Evolutionary conservation across 2,888 invertebrate species (phyloP), one percentile per base, ranked within the genome.

Genomic region (Anticlea derivata): DNA sequence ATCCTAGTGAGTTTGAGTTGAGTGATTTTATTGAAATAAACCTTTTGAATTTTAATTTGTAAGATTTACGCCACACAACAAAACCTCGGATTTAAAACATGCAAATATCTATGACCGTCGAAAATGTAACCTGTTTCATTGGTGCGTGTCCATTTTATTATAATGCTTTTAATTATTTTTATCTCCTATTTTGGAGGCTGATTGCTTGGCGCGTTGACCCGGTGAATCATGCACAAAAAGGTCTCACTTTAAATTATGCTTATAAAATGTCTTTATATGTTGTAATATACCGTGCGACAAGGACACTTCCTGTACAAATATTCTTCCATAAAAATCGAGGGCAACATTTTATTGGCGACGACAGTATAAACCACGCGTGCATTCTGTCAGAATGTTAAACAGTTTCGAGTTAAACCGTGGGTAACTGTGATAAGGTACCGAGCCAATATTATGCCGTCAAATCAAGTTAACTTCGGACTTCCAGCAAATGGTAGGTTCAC

Each of bases 341-440:
- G 78, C 83, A 82, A 73, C 72, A 71, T 75, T 85, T 84, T 83
- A 85, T 84, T 84, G 80, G 81, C 80, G 80, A 79, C 80, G 75
- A 73, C 75, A 73, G 43, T n/a, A n/a, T n/a, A n/a, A 45, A 44
- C 12, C 65, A 67, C 73, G 71, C 75, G 70, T 73, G 79, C 77
- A 82, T 82, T 80, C 80, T 72, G 78, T 77, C 77, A 78, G 89
- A 89, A 90, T 89, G 84, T 80, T 87, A 88, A 90, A 73, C 82
- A 86, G 88, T 78, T 83, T 86, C 83, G 75, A 73, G 80, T 74
- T 80, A 80, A 81, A 74, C 68, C 71, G 70, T 22, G 12, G 13
- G 30, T 72, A 66, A 74, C 72, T 73, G 78, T 74, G 73, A 71
- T 72, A 70, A 68, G 68, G 74, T 67, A 70, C 66, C 60, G 63